Base-by-base conservation (phyloP, 2,113 vertebrate genomes). In the Lonchura striata region DNA sequence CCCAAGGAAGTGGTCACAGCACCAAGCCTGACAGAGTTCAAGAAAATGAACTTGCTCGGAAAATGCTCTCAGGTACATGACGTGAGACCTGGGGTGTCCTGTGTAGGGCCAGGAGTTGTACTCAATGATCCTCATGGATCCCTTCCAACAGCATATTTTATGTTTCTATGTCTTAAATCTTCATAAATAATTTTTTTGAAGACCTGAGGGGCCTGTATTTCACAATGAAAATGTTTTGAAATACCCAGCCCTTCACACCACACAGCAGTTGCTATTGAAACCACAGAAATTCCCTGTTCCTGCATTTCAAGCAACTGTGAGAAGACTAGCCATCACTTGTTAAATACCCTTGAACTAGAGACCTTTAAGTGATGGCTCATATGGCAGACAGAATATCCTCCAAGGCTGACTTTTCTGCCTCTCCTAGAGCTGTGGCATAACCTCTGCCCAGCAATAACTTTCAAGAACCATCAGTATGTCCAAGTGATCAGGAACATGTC, bases 81-180 rank as follows among this genome's bases (percentile, higher is more conserved):
- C 27, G 22, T 68, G 44, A 44, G 3, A 27, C 11, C 37, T 37
- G 14, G 22, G 6, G 7, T 39, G 7, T 37, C 27, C 17, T 86
- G 5, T 11, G 21, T 3, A 22, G 53, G 13, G 21, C 17, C 27
- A 37, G 31, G 37, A 35, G 13, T 2, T 27, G 37, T 25, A 52
- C 10, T 44, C 1, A 0, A 9, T 65, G 50, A 19, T 37, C 23
- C 19, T 59, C 22, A 33, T 35, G 4, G 6, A 3, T 56, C 6
- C 13, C 30, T 85, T 75, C 35, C 24, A 85, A 7, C 15, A n/a
- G 2, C 4, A 8, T 28, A 56, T 47, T 56, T 14, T 47, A 13
- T 33, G 5, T 28, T 64, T 47, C 23, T n/a, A 28, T 39, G 20
- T 2, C 53, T 88, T 85, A 33, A 57, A 11, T 41, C 12, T 18